Evolutionary conservation across 1,140 invertebrate species (phyloP).

Genomic region (Drosophila bocqueti): DNA sequence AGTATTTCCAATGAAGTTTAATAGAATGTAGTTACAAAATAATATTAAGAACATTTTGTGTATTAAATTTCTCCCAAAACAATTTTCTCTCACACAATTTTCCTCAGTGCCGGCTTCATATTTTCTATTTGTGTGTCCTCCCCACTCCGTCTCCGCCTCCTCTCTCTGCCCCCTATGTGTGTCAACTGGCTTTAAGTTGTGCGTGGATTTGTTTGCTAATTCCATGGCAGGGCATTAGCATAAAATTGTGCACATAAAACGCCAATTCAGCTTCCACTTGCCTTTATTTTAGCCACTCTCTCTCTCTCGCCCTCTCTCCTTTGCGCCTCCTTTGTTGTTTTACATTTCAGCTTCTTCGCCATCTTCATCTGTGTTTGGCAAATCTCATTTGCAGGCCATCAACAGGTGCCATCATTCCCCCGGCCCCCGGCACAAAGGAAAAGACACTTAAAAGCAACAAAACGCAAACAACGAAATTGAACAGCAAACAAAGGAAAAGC

Average conservation of each 20-base stretch:
- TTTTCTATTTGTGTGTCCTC: conserved; percentile 30
- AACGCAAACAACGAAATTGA: conserved; percentile 59
- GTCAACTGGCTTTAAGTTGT: conserved; percentile 61
- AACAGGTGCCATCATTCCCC: conserved; percentile 56
- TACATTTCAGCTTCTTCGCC: conserved; percentile 10
- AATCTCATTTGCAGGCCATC: conserved; percentile 67
- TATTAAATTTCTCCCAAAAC: background rate
- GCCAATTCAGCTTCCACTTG: conserved; percentile 35
- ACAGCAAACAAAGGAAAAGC: conserved; percentile 52
- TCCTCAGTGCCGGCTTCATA: conserved; percentile 31
- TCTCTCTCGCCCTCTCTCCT: background rate
- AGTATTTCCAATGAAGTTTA: background rate
- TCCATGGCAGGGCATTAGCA: conserved; percentile 63
- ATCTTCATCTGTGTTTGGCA: conserved; percentile 31
- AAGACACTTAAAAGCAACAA: background rate
- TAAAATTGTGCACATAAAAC: conserved; percentile 65
- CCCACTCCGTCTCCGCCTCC: too few species aligned
- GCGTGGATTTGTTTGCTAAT: conserved; percentile 60
- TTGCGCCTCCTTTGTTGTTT: background rate
- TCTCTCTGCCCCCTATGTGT: conserved; percentile 14
- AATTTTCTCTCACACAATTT: background rate
- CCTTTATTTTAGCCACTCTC: background rate
- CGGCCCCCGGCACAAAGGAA: background rate
- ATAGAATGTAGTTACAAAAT: background rate
- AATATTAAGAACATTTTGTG: background rate